Percentiles rank a stretch among this genome's conserved stretches.
Evolutionary conservation across 2,888 invertebrate genomes (phyloP).

Genomic region (Nasonia oneida): DNA sequence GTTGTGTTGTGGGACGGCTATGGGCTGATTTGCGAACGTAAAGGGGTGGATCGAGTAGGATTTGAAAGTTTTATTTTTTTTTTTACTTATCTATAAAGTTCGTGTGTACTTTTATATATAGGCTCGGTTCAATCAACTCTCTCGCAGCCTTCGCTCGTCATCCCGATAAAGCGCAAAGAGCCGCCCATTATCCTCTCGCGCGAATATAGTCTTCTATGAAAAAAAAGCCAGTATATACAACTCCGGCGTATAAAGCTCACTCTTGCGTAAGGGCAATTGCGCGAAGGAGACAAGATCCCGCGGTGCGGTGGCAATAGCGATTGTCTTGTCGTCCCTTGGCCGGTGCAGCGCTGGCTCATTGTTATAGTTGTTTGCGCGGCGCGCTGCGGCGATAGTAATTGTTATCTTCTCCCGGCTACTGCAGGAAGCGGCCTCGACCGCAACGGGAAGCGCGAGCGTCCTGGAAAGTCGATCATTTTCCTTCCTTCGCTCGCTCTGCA

Average conservation of each 20-base stretch:
- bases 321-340: conserved; percentile 28
- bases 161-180: background rate
- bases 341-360: conserved; percentile 20
- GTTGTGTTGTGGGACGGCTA: background rate
- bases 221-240: background rate
- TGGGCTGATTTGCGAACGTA: background rate
- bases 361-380: conserved; percentile 17
- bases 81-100: too few relatives aligned
- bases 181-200: conserved; percentile 5
- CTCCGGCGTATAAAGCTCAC: background rate
- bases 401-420: conserved; percentile 35
- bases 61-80: too few relatives aligned
- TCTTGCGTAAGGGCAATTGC: background rate
- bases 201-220: conserved; percentile 14
- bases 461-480: conserved; percentile 51
- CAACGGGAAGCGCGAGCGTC: conserved; percentile 49
- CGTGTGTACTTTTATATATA: too few relatives aligned
- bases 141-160: too few relatives aligned
- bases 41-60: background rate
- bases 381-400: conserved; percentile 37
- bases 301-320: conserved; percentile 2
- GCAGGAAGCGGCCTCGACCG: conserved; percentile 31
- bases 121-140: too few relatives aligned
- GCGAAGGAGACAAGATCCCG: background rate
- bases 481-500: background rate